Percentiles rank a stretch among this genome's conserved stretches.
Evolutionary conservation across 1,140 invertebrate genomes (phyloP).

Genomic region (Aphidius gifuensis): DNA sequence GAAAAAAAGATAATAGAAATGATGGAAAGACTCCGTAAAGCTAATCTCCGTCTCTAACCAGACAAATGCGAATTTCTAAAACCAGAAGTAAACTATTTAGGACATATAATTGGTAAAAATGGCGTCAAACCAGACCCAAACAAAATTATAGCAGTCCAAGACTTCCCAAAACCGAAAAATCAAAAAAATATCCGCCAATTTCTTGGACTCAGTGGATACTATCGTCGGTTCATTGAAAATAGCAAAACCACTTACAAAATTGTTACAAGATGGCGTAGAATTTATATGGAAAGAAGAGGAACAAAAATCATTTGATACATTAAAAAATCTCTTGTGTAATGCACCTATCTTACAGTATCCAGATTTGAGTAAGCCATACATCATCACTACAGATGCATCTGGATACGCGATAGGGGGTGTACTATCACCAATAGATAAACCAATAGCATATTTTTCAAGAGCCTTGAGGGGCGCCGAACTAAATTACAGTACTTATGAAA

Average conservation of each 20-base stretch:
- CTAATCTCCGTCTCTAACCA: neutral
- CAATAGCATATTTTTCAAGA: too few species aligned
- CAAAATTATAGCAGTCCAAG: neutral
- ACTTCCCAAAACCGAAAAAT: conserved; percentile 2
- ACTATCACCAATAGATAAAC: too few species aligned
- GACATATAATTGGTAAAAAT: conserved; percentile 9
- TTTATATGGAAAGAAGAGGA: too few species aligned
- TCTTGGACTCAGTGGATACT: conserved; percentile 3
- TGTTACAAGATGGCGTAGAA: too few species aligned
- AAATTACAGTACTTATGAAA: too few species aligned
- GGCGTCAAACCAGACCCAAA: conserved; percentile 6
- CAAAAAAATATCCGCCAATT: conserved; percentile 11
- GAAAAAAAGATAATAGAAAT: neutral
- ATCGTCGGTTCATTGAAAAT: conserved; percentile 9
- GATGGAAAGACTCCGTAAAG: neutral
- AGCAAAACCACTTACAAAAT: neutral
- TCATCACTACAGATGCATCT: too few species aligned
- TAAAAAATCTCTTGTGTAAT: too few species aligned
- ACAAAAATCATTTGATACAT: too few species aligned
- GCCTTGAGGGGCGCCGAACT: too few species aligned
- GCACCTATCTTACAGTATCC: too few species aligned
- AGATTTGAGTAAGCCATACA: too few species aligned
- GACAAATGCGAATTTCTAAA: conserved; percentile 11
- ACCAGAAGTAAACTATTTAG: conserved; percentile 8
- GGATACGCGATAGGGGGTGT: too few species aligned